Conservation (phyloP, 2,888 invertebrate species). For the Scaptomyza polygonia region DNA sequence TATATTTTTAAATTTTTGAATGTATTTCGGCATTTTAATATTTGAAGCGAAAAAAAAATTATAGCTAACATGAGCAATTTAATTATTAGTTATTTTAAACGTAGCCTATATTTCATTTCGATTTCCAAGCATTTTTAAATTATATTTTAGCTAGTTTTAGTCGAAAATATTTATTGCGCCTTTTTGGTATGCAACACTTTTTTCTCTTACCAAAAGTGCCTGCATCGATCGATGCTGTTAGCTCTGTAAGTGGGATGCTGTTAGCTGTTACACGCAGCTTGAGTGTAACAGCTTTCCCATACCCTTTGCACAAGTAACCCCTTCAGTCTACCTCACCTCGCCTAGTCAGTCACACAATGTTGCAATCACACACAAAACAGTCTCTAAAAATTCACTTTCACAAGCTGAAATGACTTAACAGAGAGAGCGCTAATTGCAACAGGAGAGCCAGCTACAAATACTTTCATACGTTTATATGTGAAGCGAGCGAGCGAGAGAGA, state of each 20-base stretch:
- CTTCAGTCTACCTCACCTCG: slow-evolving; percentile 3
- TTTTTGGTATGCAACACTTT: slow-evolving; percentile 38
- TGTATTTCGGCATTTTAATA: no score
- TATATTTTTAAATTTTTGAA: background rate
- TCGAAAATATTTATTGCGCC: slow-evolving; percentile 6
- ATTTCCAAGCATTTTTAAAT: background rate
- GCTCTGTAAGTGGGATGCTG: slow-evolving; percentile 28
- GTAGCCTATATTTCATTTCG: no score
- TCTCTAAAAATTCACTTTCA: slow-evolving; percentile 77
- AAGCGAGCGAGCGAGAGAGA: slow-evolving; percentile 13
- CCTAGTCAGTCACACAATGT: slow-evolving; percentile 61
- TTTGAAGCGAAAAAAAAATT: no score
- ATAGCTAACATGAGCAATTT: no score
- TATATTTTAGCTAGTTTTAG: background rate
- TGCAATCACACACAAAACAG: slow-evolving; percentile 71
- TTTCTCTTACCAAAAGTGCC: background rate
- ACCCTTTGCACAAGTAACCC: background rate
- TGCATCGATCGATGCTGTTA: slow-evolving; percentile 82
- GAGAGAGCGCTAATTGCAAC: slow-evolving; percentile 49
- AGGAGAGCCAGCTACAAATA: slow-evolving; percentile 23
- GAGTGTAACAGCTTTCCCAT: slow-evolving; percentile 8
- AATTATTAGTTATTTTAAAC: no score
- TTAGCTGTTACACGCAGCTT: slow-evolving; percentile 27
- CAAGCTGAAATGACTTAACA: slow-evolving; percentile 58
- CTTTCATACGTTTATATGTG: background rate